Conservation (phyloP, 53 echinoderm and acorn worm species). For the Crossaster papposus region DNA sequence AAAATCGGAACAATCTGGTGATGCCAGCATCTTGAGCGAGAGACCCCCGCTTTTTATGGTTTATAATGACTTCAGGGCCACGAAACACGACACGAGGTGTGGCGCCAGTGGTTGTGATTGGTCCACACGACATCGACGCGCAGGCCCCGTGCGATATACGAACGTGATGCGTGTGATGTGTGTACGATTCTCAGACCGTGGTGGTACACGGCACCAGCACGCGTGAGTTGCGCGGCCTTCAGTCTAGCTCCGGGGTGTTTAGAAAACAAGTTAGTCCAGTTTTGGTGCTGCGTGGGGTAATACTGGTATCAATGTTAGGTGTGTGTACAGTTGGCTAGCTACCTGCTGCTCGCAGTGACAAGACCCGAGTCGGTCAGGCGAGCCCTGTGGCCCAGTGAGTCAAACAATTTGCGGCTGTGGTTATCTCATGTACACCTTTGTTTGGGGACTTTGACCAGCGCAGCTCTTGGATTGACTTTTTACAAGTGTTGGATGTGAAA, state of each 20-base stretch:
- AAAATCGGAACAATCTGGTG: neutral
- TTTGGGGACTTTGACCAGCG: neutral
- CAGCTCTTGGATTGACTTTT: neutral
- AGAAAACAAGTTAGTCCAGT: neutral
- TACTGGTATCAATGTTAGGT: neutral
- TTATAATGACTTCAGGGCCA: constrained; percentile 7
- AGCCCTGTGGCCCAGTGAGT: neutral
- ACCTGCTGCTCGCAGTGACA: constrained; percentile 17
- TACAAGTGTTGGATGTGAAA: neutral
- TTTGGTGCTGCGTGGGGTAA: neutral
- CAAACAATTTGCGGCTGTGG: neutral
- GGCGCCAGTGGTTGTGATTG: constrained; percentile 48
- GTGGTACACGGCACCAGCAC: neutral
- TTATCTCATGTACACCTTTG: neutral
- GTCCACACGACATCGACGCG: too few species aligned
- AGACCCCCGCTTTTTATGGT: neutral
- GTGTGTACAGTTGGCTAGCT: neutral
- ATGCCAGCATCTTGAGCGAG: neutral
- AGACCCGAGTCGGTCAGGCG: constrained; percentile 19
- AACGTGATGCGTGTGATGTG: neutral
- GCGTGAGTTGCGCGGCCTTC: neutral
- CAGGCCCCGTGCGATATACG: neutral
- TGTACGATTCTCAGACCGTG: neutral
- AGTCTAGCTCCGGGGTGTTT: neutral
- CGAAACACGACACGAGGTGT: constrained; percentile 43